Evolutionary conservation across 1,140 invertebrate genomes (phyloP).

Genomic region (Teleopsis dalmanni): DNA sequence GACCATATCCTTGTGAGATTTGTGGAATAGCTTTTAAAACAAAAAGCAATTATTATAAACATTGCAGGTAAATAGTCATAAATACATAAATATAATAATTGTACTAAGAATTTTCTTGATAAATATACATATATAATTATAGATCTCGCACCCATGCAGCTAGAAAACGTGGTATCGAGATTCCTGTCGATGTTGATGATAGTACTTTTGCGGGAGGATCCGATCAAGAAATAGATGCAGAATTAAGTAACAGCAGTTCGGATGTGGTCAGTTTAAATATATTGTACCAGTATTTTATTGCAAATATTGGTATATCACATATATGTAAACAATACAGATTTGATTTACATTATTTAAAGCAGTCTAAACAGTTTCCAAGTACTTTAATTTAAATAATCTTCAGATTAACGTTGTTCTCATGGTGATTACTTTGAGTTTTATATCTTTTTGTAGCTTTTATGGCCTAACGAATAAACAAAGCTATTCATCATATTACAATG

Average conservation of each 20-base stretch:
- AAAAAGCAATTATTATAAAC: slow-evolving; percentile 89
- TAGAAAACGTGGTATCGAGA: slow-evolving; percentile 54
- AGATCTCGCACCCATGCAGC: slow-evolving; percentile 71
- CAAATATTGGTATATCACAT: too few species aligned
- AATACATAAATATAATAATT: background rate
- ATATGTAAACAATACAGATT: too few species aligned
- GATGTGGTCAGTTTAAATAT: slow-evolving; percentile 27
- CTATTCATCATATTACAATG: too few species aligned
- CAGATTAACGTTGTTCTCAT: too few species aligned
- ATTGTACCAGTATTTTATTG: too few species aligned
- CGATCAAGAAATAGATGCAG: slow-evolving; percentile 42
- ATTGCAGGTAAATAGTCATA: slow-evolving; percentile 52
- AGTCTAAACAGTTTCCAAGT: too few species aligned
- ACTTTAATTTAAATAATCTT: too few species aligned
- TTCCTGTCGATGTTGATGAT: slow-evolving; percentile 48
- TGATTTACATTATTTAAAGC: too few species aligned
- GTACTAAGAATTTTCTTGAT: background rate
- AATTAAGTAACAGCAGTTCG: slow-evolving; percentile 40
- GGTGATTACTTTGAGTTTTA: too few species aligned
- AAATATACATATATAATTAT: background rate
- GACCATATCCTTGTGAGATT: slow-evolving; percentile 79
- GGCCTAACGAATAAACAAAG: too few species aligned
- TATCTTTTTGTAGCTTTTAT: too few species aligned
- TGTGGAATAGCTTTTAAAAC: slow-evolving; percentile 93
- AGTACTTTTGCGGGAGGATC: slow-evolving; percentile 49